Percentiles rank a stretch among this genome's conserved stretches.
These are phyloP conservation scores for Hemithea aestivaria DNA, from an alignment of 2,888 invertebrate genomes.

Conservation along the genomic window DNA sequence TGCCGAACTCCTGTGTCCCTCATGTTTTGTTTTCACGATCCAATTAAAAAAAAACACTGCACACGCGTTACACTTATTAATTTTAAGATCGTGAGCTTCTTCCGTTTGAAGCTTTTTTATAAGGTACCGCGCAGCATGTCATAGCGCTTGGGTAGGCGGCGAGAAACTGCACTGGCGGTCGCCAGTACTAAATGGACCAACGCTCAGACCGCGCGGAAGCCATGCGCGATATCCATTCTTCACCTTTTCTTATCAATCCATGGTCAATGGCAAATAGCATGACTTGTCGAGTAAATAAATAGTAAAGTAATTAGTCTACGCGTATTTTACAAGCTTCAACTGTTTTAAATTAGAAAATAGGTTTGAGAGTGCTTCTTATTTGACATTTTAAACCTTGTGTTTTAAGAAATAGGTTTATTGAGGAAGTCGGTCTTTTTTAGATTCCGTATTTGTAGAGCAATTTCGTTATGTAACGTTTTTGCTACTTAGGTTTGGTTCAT, in stretches of 20 bases:
- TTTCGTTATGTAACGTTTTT: conserved; percentile 17
- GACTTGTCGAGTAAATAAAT: conserved; percentile 3
- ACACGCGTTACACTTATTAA: conserved; percentile 33
- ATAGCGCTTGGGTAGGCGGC: conserved; percentile 54
- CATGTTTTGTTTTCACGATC: conserved; percentile 41
- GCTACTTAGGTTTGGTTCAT: conserved; percentile 12
- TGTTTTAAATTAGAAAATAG: conserved; percentile 30
- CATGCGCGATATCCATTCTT: conserved; percentile 41
- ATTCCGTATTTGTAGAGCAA: conserved; percentile 8
- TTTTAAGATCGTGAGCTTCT: conserved; percentile 19
- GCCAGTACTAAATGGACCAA: conserved; percentile 15
- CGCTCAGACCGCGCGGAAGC: conserved; percentile 24
- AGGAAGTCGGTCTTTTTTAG: conserved; percentile 20
- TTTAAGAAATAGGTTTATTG: conserved; percentile 21
- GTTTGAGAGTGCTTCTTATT: too few relatives aligned
- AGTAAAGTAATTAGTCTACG: conserved; percentile 15
- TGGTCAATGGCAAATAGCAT: conserved; percentile 53
- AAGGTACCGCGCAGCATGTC: conserved; percentile 54
- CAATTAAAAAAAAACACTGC: conserved; percentile 37
- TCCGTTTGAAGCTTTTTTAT: conserved; percentile 36
- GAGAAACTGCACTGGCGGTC: conserved; percentile 57
- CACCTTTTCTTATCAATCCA: conserved; percentile 34
- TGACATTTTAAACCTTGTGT: conserved; percentile 15
- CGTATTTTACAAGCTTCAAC: conserved; percentile 15
- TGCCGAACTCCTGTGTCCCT: conserved; percentile 49